Conservation (phyloP, 2,888 invertebrate species). For the Lacanobia oleracea region DNA sequence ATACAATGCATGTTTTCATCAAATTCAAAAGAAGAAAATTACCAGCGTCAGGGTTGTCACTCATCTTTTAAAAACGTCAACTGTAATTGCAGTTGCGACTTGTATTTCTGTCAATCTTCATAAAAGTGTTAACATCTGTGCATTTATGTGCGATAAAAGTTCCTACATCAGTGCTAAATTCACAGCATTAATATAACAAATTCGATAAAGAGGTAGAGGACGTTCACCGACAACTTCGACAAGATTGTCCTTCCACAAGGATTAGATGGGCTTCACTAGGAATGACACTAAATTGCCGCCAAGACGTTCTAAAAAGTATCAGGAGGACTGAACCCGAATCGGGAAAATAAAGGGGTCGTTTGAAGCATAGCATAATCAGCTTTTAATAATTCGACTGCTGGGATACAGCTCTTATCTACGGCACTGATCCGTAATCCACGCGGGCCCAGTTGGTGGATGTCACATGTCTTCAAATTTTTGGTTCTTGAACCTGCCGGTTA, state of each 20-base stretch:
- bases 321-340: too few species aligned
- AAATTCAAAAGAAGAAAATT: slow-evolving; percentile 33
- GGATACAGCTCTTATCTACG: not conserved
- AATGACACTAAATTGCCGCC: too few species aligned
- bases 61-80: slow-evolving; percentile 13
- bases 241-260: too few species aligned
- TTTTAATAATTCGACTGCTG: not conserved
- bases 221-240: too few species aligned
- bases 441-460: too few species aligned
- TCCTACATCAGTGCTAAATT: not conserved
- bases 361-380: too few species aligned
- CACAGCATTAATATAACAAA: not conserved
- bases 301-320: too few species aligned
- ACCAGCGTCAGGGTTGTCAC: slow-evolving; percentile 14
- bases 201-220: too few species aligned
- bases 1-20: slow-evolving; percentile 7
- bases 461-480: not conserved
- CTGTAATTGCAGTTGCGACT: not conserved
- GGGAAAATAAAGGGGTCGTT: too few species aligned
- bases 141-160: not conserved
- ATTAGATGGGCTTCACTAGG: too few species aligned
- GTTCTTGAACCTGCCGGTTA: not conserved
- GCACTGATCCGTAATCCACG: too few species aligned
- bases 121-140: slow-evolving; percentile 8
- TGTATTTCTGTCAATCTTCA: slow-evolving; percentile 43